Conservation (phyloP, 1,140 invertebrate genomes). For the Cydia amplana region DNA sequence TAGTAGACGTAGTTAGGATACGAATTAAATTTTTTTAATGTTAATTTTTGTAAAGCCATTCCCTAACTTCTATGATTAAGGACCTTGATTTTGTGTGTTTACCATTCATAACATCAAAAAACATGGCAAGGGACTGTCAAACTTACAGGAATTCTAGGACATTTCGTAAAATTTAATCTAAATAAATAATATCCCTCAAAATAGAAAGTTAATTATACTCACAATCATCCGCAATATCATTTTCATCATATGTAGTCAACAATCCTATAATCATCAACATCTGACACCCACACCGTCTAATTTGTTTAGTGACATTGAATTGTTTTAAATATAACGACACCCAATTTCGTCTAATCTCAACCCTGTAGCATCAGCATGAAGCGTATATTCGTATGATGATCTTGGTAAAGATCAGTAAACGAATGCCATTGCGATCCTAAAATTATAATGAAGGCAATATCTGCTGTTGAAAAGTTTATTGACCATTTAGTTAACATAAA, state of each 20-base stretch:
- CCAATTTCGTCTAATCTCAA: neutral
- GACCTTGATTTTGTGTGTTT: no score
- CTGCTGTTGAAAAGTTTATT: slow-evolving; percentile 21
- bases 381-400: neutral
- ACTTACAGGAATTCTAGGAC: no score
- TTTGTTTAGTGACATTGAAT: slow-evolving; percentile 10
- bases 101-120: no score
- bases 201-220: no score
- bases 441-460: neutral
- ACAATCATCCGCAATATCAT: neutral
- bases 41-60: no score
- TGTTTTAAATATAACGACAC: slow-evolving; percentile 1
- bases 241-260: slow-evolving; percentile 7
- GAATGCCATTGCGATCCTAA: neutral
- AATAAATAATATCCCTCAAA: no score
- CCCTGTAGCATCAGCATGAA: neutral
- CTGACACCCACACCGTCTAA: slow-evolving; percentile 14
- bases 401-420: neutral
- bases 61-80: no score
- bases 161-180: neutral
- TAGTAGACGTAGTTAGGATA: neutral
- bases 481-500: neutral
- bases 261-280: neutral
- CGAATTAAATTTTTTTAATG: no score
- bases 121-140: no score